Evolutionary conservation across 2,113 vertebrate genomes (phyloP), one percentile per base, ranked within the genome.

Genomic region (Sphaerodactylus townsendi): DNA sequence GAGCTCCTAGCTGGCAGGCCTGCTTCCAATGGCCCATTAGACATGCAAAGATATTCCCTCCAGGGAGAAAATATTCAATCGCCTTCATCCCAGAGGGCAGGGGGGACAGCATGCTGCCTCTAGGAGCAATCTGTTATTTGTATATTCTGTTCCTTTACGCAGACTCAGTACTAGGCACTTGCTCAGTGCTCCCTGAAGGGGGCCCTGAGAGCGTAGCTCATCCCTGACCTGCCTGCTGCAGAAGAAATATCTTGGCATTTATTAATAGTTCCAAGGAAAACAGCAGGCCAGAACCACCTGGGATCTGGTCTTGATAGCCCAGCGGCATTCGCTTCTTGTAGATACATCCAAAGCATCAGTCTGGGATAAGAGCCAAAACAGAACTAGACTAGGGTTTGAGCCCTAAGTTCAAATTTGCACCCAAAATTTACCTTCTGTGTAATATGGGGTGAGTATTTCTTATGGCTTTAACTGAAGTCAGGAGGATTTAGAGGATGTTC

Each of bases 111-210:
- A 53, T 69, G 66, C 68, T 48, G 76, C 83, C 68, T 64, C 50
- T 35, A 85, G 83, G 53, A 85, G 14, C 76, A 72, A 78, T 85
- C 77, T 85, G 53, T 79, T 85, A 85, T 79, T 79, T 74, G 79
- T 74, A 53, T 53, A 79, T 85, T 85, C 77, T 56, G 46, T 37
- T 75, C 59, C n/a, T 75, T 3, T 1, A 3, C 9, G 7, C 53
- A 79, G 33, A 76, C 56, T 79, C 72, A 79, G 79, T 79, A 85
- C 53, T 56, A 50, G 44, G 33, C 41, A n/a, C 33, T 73, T 77
- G 74, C 74, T 70, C 44, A n/a, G 33, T 50, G 56, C 66, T 74
- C 56, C 68, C 44, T 85, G 77, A 23, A 85, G 75, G 28, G 41
- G 68, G 23, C 39, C 75, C 56, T 28, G 21, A 23, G 56, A 73